Evolutionary conservation across 2,888 invertebrate genomes (phyloP), one percentile per base, ranked within the genome.

Genomic region (Steinernema hermaphroditum): DNA sequence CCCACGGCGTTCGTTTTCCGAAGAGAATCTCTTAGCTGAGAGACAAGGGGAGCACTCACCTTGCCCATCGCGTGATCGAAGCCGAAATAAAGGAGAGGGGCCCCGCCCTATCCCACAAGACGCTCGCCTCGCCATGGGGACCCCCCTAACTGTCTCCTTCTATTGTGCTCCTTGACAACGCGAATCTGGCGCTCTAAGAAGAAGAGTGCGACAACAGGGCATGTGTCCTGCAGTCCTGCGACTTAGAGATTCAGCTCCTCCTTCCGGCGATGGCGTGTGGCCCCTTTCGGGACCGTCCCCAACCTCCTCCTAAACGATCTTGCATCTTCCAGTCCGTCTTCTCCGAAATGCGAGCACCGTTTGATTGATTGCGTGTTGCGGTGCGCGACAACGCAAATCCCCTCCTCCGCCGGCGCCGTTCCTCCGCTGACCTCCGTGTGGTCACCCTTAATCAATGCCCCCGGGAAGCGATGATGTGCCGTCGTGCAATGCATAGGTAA

Each of bases 351-450:
- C 46, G 46, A 8, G 62, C 62, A 62, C 62, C 62, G 62, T 62
- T 62, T 62, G 62, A 62, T 62, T 62, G 32, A 62, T 62, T 32
- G 32, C 62, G 29, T 32, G 62, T 62, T 62, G 29, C 54, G 62
- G 62, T 32, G 62, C 62, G 29, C 32, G 62, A 62, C 62, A 62
- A 62, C 32, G 62, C 62, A 62, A 62, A 62, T 27, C 62, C 62
- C 27, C 62, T 37, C n/a, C n/a, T 22, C 22, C 54, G 4, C 6
- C 14, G 4, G 54, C 54, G 24, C 19, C 6, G 8, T 1, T n/a
- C 46, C 9, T 46, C n/a, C 62, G 34, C 32, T 32, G 62, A 62
- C 62, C 62, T 62, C 32, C 8, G 12, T 50, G 50, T 19, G 54
- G 54, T 54, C 54, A 54, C 9, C 27, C 62, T 22, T 62, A 62